phyloP scores from a whole-genome alignment of 2,113 vertebrate species.

The Mormyrus iriodes region DNA sequence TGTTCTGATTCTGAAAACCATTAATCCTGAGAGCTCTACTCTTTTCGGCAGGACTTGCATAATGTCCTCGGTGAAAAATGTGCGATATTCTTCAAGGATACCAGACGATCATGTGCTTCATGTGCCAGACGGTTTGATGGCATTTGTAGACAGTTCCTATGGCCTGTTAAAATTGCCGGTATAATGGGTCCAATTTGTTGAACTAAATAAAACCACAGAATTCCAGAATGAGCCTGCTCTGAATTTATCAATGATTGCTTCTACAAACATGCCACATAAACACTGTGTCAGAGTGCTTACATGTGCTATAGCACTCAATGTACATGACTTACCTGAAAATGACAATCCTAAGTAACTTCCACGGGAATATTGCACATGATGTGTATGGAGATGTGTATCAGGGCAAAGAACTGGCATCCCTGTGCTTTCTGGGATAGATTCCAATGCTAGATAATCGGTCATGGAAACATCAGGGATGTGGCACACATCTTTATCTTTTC shows the following conservation, averaged over 20 bases:
- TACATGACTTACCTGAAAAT: background rate
- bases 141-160: background rate
- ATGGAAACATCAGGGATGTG: background rate
- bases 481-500: background rate
- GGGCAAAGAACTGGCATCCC: background rate
- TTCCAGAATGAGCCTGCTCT: background rate
- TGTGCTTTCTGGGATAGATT: background rate
- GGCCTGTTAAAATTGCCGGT: background rate
- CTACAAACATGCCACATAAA: background rate
- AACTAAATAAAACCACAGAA: background rate
- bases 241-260: background rate
- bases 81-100: background rate
- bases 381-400: background rate
- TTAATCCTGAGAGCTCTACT: background rate
- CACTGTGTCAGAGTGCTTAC: background rate
- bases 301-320: background rate
- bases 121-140: background rate
- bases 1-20: background rate
- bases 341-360: background rate
- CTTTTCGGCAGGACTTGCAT: background rate
- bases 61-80: background rate
- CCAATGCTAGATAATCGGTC: background rate
- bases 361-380: background rate
- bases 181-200: background rate
- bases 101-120: background rate